A percentile compares a stretch with the other conserved stretches of the same genome.
Evolutionary conservation across 2,888 invertebrate species (phyloP).

Genomic region (Agrypnus murinus): DNA sequence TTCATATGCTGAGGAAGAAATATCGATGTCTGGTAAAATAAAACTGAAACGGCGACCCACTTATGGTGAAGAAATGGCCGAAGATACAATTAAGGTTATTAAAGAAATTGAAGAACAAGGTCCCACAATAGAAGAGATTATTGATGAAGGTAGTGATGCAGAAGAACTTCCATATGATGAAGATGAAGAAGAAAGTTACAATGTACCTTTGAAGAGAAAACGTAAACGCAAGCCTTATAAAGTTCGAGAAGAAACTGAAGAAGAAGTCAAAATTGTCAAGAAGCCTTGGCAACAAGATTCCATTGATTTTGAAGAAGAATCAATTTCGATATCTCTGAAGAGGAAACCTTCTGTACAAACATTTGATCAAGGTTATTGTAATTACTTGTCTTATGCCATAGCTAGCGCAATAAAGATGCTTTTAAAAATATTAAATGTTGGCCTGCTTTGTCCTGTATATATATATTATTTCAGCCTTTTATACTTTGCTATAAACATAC

Average conservation of each 20-base stretch:
- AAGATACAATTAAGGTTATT: conserved; percentile 82
- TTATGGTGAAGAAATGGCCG: conserved; percentile 85
- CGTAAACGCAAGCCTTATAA: conserved; percentile 74
- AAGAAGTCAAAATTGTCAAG: conserved; percentile 74
- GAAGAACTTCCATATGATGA: conserved; percentile 74
- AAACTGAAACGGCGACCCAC: conserved; percentile 84
- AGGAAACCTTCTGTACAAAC: conserved; percentile 79
- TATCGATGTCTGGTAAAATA: conserved; percentile 89
- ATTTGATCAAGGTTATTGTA: conserved; percentile 77
- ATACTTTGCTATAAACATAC: conserved; percentile 28
- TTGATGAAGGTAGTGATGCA: conserved; percentile 76
- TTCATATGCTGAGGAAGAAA: conserved; percentile 91
- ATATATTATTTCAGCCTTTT: conserved; percentile 58
- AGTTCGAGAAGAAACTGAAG: conserved; percentile 78
- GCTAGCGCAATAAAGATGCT: too few relatives aligned
- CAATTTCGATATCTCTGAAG: conserved; percentile 81
- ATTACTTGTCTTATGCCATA: conserved; percentile 6
- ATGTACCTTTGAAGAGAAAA: conserved; percentile 70
- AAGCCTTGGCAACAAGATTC: conserved; percentile 73
- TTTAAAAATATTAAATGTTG: conserved; percentile 35
- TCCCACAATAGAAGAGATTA: conserved; percentile 78
- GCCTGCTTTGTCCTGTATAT: too few relatives aligned
- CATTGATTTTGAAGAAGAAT: conserved; percentile 79
- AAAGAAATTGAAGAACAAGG: conserved; percentile 79
- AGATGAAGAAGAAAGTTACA: conserved; percentile 74